These are phyloP conservation scores for Platycheirus albimanus DNA, from an alignment of 2,888 invertebrate genomes.

Conservation along the genomic window DNA sequence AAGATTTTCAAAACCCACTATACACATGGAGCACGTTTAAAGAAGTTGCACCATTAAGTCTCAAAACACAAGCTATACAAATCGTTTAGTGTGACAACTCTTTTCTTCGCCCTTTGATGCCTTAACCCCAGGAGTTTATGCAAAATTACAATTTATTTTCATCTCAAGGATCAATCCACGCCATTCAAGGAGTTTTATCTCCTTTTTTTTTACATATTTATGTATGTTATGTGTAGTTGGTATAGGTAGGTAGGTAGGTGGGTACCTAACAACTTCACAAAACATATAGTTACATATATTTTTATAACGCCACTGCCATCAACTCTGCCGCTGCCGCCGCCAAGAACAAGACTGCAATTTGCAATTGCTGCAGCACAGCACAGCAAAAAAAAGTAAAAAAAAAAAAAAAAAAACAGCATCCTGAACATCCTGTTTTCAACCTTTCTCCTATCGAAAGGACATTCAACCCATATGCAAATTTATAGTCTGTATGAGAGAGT, in stretches of 20 bases:
- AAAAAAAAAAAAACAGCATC: slow-evolving; percentile 44
- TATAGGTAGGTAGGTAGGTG: too few relatives aligned
- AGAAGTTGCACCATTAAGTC: slow-evolving; percentile 51
- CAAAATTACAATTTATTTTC: slow-evolving; percentile 74
- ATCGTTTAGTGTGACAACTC: slow-evolving; percentile 68
- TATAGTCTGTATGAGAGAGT: slow-evolving; percentile 57
- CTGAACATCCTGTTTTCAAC: slow-evolving; percentile 71
- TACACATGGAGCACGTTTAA: too few relatives aligned
- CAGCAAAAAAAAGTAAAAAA: background rate
- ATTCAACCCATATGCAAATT: slow-evolving; percentile 73
- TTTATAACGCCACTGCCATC: slow-evolving; percentile 61
- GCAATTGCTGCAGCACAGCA: slow-evolving; percentile 38
- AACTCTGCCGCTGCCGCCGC: slow-evolving; percentile 19
- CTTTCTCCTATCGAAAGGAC: slow-evolving; percentile 69
- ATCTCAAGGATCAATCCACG: slow-evolving; percentile 72
- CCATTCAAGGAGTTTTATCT: slow-evolving; percentile 63
- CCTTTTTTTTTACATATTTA: slow-evolving; percentile 2
- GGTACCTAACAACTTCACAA: slow-evolving; percentile 43
- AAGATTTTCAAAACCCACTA: too few relatives aligned
- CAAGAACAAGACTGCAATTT: slow-evolving; percentile 73
- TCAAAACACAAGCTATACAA: slow-evolving; percentile 59
- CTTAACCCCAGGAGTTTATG: slow-evolving; percentile 55
- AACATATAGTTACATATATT: slow-evolving; percentile 62
- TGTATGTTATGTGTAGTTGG: too few relatives aligned
- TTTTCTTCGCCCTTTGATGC: slow-evolving; percentile 41